Percentiles rank a stretch among this genome's conserved stretches.
phyloP scores from a whole-genome alignment of 2,113 vertebrate genomes.

The Copsychus sechellarum region DNA sequence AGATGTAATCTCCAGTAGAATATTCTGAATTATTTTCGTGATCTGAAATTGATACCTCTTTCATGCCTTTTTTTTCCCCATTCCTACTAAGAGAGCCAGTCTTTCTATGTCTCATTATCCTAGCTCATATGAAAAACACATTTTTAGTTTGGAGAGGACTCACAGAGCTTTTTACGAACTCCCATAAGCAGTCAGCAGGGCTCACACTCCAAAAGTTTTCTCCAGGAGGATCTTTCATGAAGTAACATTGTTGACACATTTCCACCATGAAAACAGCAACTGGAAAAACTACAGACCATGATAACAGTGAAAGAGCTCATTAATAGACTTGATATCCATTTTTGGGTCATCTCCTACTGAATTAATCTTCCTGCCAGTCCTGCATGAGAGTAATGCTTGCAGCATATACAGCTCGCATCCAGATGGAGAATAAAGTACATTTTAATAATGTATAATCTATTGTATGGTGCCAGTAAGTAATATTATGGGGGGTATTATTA shows the following conservation, averaged over 20 bases:
- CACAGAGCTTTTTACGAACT: background rate
- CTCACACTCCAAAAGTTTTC: background rate
- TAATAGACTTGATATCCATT: background rate
- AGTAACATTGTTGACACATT: background rate
- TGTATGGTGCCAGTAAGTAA: background rate
- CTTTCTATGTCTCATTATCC: background rate
- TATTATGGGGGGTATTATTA: background rate
- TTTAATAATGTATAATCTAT: background rate
- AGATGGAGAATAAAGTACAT: background rate
- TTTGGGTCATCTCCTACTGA: background rate
- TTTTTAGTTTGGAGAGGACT: background rate
- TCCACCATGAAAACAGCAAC: background rate
- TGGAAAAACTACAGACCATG: background rate
- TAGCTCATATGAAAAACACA: background rate
- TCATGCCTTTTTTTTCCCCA: background rate
- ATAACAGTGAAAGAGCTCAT: background rate
- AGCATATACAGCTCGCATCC: background rate
- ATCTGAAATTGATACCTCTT: background rate
- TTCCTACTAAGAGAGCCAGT: background rate
- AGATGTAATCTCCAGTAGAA: background rate
- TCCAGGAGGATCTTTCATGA: background rate
- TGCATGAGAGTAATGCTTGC: background rate
- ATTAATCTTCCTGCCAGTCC: background rate
- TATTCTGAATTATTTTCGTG: constrained; percentile 33
- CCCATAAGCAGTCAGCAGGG: background rate